Evolutionary conservation across 2,797 vertebrate genomes (phyloP).

Genomic region (Tiaroga cobitis): DNA sequence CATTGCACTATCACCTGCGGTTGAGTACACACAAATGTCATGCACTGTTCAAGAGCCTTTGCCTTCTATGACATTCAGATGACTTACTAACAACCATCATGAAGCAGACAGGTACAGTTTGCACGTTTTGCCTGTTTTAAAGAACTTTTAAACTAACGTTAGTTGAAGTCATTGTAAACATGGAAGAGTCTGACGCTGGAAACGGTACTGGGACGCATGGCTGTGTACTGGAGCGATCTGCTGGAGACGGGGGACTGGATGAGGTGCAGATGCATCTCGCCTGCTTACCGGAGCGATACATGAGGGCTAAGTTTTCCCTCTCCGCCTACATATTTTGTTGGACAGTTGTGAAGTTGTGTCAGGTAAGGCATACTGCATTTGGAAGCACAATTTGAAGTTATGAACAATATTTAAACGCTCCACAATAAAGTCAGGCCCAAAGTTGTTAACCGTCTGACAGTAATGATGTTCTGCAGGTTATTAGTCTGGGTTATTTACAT

Average conservation of each 20-base stretch:
- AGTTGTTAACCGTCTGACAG: neutral
- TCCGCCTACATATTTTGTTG: slow-evolving; percentile 68
- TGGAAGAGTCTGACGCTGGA: slow-evolving; percentile 39
- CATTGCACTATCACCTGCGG: slow-evolving; percentile 3
- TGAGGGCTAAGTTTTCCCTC: slow-evolving; percentile 68
- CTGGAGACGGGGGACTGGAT: slow-evolving; percentile 62
- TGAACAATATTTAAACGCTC: neutral
- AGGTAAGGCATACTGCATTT: slow-evolving; percentile 69
- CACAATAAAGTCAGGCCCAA: neutral
- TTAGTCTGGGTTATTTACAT: neutral
- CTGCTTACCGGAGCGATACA: slow-evolving; percentile 69
- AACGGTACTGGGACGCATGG: neutral
- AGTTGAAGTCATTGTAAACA: slow-evolving; percentile 13
- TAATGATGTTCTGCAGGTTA: neutral
- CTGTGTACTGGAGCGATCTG: slow-evolving; percentile 7
- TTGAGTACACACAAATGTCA: slow-evolving; percentile 9
- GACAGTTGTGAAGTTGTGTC: slow-evolving; percentile 71
- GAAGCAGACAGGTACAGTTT: neutral
- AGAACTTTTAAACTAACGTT: slow-evolving; percentile 16
- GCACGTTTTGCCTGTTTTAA: neutral
- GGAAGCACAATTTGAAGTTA: neutral
- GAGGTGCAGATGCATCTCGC: slow-evolving; percentile 68
- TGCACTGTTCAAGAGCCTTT: neutral
- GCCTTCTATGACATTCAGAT: neutral
- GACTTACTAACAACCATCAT: slow-evolving; percentile 2